Base-by-base conservation (phyloP, 1,140 invertebrate species). In the Sycophila sp. region DNA sequence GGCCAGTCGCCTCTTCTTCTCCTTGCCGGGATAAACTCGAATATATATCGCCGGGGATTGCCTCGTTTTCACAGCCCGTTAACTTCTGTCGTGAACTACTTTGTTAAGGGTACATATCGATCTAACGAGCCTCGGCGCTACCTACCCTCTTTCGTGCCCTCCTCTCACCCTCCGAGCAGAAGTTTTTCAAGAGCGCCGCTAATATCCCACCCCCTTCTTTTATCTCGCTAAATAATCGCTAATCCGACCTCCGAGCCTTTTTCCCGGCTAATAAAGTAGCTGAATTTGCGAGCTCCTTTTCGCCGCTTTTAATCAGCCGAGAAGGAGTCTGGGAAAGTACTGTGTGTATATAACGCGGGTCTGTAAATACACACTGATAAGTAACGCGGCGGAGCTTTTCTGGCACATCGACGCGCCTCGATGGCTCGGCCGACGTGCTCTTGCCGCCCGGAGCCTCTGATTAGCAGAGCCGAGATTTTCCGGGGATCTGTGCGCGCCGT, bases 1-100 rank as follows among this genome's bases (percentile, higher is more conserved):
- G n/a, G n/a, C n/a, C n/a, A n/a, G n/a, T 6, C 5, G 13, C 34
- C 13, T 13, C 34, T 36, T 36, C 5, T 13, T 36, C 34, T 36
- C 42, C n/a, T n/a, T 47, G 15, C 53, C 6, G n/a, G 30, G 28
- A 56, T 19, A 56, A 32, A 10, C 53, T 34, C 53, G 22, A 32
- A 34, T 56, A 56, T 56, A 34, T 51, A 51, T 63, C 34, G 32
- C 3, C 4, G 10, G 40, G 30, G 40, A 58, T 67, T 49, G 64
- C 26, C 53, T 58, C 53, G 28, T 49, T 58, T 59, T 67, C 53
- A 58, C 53, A 58, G 40, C 38, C 65, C 38, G 53, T 58, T 67
- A 67, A 67, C 40, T 67, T 67, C 40, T 45, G 55, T 58, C 40
- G 53, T 58, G 53, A 67, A 47, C 65, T 67, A 67, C 53, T 67